Percentiles rank a stretch among this genome's conserved stretches.
phyloP scores from a whole-genome alignment of 2,113 vertebrate genomes.

The Cairina moschata region DNA sequence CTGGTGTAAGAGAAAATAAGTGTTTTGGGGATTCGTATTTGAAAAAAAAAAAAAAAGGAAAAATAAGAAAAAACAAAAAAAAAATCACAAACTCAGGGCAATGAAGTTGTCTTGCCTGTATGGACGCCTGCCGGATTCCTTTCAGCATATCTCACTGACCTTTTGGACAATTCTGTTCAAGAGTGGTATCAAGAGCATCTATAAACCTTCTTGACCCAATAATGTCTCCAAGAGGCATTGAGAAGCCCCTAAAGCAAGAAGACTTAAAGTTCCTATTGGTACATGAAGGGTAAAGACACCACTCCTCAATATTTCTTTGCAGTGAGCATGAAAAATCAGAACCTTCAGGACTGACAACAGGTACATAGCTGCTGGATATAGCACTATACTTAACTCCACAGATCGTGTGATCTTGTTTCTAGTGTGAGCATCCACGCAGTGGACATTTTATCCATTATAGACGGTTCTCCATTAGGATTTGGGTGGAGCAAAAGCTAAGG shows the following conservation, averaged over 20 bases:
- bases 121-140: background rate
- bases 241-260: background rate
- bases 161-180: background rate
- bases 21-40: background rate
- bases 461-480: background rate
- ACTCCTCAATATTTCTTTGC: background rate
- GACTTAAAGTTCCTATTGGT: background rate
- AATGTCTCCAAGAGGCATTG: background rate
- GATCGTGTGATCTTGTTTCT: background rate
- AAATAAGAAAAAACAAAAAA: background rate
- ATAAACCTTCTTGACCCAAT: background rate
- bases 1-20: background rate
- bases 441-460: background rate
- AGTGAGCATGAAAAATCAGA: background rate
- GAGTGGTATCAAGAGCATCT: background rate
- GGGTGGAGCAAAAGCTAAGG: background rate
- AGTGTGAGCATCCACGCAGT: rapidly evolving
- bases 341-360: background rate
- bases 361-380: background rate
- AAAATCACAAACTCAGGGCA: background rate
- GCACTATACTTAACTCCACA: background rate
- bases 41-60: rapidly evolving
- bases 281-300: background rate
- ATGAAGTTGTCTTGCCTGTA: background rate
- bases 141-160: background rate